phyloP scores from a whole-genome alignment of 2,797 vertebrate genomes.

The Phyllotis vaccarum region DNA sequence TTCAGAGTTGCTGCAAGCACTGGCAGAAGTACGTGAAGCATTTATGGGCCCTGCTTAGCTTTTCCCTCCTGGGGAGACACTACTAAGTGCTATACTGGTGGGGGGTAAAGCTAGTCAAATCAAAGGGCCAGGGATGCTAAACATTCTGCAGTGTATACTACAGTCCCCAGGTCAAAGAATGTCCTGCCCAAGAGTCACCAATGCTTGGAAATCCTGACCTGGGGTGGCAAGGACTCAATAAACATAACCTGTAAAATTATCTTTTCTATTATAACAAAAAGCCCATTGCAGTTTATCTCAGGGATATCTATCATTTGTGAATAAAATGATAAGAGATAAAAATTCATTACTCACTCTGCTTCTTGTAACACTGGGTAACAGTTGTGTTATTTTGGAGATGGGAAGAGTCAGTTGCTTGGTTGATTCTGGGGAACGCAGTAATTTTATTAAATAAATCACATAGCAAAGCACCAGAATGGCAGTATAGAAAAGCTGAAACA shows the following conservation, averaged over 20 bases:
- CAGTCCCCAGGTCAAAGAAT: neutral
- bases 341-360: conserved; percentile 89
- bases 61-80: neutral
- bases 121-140: neutral
- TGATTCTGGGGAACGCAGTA: conserved; percentile 93
- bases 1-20: neutral
- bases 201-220: neutral
- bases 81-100: neutral
- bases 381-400: conserved; percentile 88
- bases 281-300: neutral
- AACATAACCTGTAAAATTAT: conserved; percentile 3
- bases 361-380: conserved; percentile 90
- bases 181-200: conserved; percentile 1
- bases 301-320: conserved; percentile 42
- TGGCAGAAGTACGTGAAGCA: neutral
- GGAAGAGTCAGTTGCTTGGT: conserved; percentile 92
- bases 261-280: conserved; percentile 41
- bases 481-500: conserved; percentile 92
- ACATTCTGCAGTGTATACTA: neutral
- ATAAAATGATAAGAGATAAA: conserved; percentile 56
- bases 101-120: neutral
- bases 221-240: neutral
- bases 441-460: conserved; percentile 91
- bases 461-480: conserved; percentile 94
- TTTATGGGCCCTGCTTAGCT: neutral